Evolutionary conservation across 2,797 vertebrate genomes (phyloP).

Genomic region (Argentina silus): DNA sequence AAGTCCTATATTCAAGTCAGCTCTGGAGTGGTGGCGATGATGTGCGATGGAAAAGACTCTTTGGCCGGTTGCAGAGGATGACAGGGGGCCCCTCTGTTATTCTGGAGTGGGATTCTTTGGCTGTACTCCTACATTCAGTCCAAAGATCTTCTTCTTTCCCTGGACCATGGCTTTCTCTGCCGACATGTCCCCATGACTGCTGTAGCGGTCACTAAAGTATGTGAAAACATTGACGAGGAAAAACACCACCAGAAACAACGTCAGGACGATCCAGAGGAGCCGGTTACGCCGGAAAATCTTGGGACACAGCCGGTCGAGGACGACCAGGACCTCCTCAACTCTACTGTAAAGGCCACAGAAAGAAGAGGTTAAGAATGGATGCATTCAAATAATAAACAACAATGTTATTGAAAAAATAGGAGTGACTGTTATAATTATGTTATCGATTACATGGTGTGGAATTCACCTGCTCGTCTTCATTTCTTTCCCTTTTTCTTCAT

Average conservation of each 20-base stretch:
- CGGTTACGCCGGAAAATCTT: conserved; percentile 70
- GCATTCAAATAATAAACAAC: background rate
- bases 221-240: conserved; percentile 76
- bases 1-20: conserved; percentile 58
- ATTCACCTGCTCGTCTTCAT: conserved; percentile 73
- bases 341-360: conserved; percentile 59
- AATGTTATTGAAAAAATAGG: background rate
- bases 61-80: background rate
- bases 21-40: conserved; percentile 24
- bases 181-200: conserved; percentile 69
- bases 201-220: conserved; percentile 73
- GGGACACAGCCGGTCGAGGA: conserved; percentile 71
- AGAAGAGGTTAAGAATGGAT: background rate
- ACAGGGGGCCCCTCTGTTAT: conserved; percentile 25
- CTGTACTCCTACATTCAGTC: conserved; percentile 55
- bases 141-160: conserved; percentile 59
- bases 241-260: conserved; percentile 71
- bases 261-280: conserved; percentile 70
- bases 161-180: conserved; percentile 39
- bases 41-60: conserved; percentile 12
- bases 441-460: background rate
- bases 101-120: conserved; percentile 61
- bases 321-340: conserved; percentile 71
- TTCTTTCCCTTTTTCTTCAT: conserved; percentile 71
- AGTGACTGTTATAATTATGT: background rate